phyloP scores from a whole-genome alignment of 2,888 invertebrate genomes.

The Thelaira solivaga region DNA sequence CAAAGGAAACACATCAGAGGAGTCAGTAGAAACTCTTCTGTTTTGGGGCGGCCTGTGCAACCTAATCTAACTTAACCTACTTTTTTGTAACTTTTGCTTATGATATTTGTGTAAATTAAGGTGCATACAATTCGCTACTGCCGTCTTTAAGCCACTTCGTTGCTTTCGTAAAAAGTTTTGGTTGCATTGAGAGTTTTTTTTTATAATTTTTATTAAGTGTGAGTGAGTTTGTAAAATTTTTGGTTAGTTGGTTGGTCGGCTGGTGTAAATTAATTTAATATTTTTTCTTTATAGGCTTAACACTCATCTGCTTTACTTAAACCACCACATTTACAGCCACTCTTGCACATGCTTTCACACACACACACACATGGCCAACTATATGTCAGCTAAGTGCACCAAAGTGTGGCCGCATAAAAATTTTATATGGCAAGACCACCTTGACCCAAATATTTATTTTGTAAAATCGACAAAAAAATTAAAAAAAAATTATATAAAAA shows the following conservation, averaged over 20 bases:
- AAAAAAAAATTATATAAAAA: not conserved
- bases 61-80: no score
- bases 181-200: not conserved
- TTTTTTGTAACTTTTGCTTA: no score
- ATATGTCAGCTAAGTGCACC: slow-evolving; percentile 1
- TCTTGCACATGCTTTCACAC: not conserved
- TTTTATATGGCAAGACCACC: slow-evolving; percentile 19
- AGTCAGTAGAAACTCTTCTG: no score
- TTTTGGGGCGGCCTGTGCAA: no score
- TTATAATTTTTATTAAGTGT: not conserved
- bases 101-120: no score
- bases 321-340: not conserved
- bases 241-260: no score
- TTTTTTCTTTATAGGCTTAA: slow-evolving; percentile 19
- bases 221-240: not conserved
- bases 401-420: slow-evolving; percentile 11
- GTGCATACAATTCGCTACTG: no score
- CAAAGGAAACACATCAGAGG: no score
- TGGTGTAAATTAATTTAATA: not conserved
- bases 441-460: slow-evolving; percentile 45
- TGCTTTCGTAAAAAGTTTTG: not conserved
- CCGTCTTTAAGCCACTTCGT: no score
- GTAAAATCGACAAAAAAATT: not conserved
- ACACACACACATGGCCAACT: not conserved
- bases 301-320: slow-evolving; percentile 9